A percentile compares a stretch with the other conserved stretches of the same genome.
phyloP scores from a whole-genome alignment of 2,888 invertebrate genomes.

The Monopis laevigella region DNA sequence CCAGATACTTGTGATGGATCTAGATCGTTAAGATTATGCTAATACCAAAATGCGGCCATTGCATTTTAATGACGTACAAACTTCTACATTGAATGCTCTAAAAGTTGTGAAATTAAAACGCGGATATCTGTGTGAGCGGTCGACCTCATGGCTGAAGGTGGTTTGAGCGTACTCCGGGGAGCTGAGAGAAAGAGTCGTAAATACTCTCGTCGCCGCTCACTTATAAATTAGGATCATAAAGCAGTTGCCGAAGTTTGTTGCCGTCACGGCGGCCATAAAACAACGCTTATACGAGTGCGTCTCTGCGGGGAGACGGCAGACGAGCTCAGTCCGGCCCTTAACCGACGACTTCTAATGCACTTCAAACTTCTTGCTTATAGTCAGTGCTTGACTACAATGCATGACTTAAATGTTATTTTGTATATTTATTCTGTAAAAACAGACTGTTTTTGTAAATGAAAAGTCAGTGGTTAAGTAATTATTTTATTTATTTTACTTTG shows the following conservation, averaged over 20 bases:
- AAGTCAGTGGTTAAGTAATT: too few species aligned
- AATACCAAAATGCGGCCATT: conserved; percentile 6
- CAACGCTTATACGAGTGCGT: conserved; percentile 41
- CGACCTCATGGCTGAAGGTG: conserved; percentile 14
- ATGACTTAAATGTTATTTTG: too few species aligned
- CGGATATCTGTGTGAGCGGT: conserved; percentile 30
- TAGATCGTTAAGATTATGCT: too few species aligned
- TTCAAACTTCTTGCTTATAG: too few species aligned
- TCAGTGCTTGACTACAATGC: too few species aligned
- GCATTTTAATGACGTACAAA: conserved; percentile 9
- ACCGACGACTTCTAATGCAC: not conserved
- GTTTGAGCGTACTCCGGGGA: conserved; percentile 54
- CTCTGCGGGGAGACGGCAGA: conserved; percentile 33
- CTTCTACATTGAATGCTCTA: conserved; percentile 1
- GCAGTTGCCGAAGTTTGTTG: conserved; percentile 63
- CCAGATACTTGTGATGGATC: too few species aligned
- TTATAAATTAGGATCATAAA: conserved; percentile 69
- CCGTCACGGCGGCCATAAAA: conserved; percentile 62
- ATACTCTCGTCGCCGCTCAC: conserved; percentile 58
- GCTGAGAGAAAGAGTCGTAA: conserved; percentile 52
- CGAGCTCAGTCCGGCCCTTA: not conserved
- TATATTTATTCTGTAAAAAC: too few species aligned
- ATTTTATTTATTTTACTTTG: too few species aligned
- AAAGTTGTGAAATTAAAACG: conserved; percentile 12
- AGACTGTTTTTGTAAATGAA: too few species aligned